Conservation (phyloP, 2,113 vertebrate species). For the Alligator mississippiensis region DNA sequence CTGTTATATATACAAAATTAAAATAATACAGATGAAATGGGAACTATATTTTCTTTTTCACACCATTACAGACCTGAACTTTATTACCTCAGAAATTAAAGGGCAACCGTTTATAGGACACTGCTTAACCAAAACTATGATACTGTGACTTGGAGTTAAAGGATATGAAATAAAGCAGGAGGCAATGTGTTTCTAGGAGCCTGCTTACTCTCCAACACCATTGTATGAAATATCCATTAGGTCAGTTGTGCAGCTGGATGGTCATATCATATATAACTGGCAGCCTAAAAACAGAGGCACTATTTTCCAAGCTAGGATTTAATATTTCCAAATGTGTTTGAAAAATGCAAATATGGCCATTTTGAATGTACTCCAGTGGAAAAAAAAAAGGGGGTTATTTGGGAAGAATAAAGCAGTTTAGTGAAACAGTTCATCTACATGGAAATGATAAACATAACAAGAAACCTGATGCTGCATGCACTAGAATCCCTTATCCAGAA, state of each 20-base stretch:
- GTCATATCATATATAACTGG: neutral
- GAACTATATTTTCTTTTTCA: neutral
- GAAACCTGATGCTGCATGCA: neutral
- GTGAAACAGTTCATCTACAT: conserved; percentile 11
- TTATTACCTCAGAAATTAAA: conserved; percentile 4
- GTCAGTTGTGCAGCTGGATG: neutral
- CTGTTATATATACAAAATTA: conserved; percentile 12
- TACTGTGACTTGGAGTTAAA: conserved; percentile 1
- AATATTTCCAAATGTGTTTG: neutral
- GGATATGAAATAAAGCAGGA: neutral
- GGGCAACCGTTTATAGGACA: neutral
- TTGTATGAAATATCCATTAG: neutral
- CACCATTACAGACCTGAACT: neutral
- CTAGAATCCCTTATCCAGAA: neutral
- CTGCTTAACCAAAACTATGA: neutral
- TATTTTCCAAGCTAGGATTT: neutral
- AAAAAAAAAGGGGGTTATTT: neutral
- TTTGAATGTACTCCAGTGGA: neutral
- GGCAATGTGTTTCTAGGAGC: neutral
- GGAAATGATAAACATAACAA: conserved; percentile 6
- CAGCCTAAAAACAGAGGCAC: neutral
- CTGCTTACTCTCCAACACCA: neutral
- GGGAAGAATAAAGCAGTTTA: conserved; percentile 37
- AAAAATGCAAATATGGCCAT: neutral
- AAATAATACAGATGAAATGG: neutral